Evolutionary conservation across 2,888 invertebrate species (phyloP).

Genomic region (Eledone cirrhosa): DNA sequence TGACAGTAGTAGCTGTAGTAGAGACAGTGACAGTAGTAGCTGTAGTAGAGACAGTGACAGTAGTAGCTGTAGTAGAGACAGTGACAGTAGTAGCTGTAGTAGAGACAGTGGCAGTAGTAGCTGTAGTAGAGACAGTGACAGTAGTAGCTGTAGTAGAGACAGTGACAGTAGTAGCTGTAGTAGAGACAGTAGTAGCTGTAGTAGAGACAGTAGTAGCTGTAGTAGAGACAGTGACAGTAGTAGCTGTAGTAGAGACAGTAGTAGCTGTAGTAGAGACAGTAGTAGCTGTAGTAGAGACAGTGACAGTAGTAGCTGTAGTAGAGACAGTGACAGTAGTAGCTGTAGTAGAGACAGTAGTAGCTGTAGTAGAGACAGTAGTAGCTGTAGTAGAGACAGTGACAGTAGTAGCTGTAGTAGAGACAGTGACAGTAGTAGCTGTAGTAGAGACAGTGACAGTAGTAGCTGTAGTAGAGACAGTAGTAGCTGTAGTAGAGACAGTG

Average conservation of each 20-base stretch:
- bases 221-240: neutral
- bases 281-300: neutral
- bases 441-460: conserved; percentile 9
- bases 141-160: neutral
- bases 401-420: conserved; percentile 16
- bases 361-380: conserved; percentile 16
- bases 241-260: conserved; percentile 11
- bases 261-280: conserved; percentile 12
- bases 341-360: conserved; percentile 18
- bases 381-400: neutral
- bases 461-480: neutral
- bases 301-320: neutral
- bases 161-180: neutral
- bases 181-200: neutral
- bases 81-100: neutral
- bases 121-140: neutral
- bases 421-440: conserved; percentile 16
- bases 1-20: neutral
- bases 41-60: neutral
- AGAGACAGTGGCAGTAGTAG: no score
- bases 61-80: neutral
- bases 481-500: no score
- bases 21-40: neutral
- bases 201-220: neutral
- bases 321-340: neutral